These are phyloP conservation scores for Amblyteles armatorius DNA, from an alignment of 2,888 invertebrate genomes.

Conservation along the genomic window DNA sequence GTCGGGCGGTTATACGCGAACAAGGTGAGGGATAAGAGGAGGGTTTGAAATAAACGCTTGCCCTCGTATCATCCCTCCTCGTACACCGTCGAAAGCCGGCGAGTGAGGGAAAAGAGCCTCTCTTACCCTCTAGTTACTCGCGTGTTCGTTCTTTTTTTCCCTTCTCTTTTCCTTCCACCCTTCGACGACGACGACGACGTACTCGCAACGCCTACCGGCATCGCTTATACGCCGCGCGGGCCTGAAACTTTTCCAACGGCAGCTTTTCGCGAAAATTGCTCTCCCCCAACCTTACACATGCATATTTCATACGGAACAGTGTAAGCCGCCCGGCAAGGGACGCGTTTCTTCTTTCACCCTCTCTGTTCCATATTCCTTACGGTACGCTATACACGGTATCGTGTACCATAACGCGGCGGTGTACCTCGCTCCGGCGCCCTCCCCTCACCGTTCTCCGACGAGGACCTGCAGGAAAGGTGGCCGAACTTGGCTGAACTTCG, in stretches of 20 bases:
- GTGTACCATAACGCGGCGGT: constrained; percentile 1
- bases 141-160: constrained; percentile 18
- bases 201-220: constrained; percentile 11
- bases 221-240: constrained; percentile 49
- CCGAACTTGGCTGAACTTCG: constrained; percentile 77
- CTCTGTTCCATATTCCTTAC: constrained; percentile 48
- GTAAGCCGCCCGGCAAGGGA: constrained; percentile 75
- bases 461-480: constrained; percentile 66
- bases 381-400: constrained; percentile 16
- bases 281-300: constrained; percentile 78
- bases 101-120: constrained; percentile 12
- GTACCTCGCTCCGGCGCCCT: not conserved
- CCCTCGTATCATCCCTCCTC: constrained; percentile 29
- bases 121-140: constrained; percentile 27
- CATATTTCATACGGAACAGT: constrained; percentile 79
- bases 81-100: constrained; percentile 9
- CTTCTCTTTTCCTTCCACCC: constrained; percentile 8
- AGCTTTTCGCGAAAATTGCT: constrained; percentile 80
- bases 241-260: constrained; percentile 70
- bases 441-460: not conserved
- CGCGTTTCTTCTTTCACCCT: constrained; percentile 63
- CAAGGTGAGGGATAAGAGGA: constrained; percentile 9
- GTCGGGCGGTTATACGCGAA: not conserved
- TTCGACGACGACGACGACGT: constrained; percentile 27
- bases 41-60: constrained; percentile 39